Evolutionary conservation across 2,113 vertebrate genomes (phyloP).

Genomic region (Hepsetus odoe): DNA sequence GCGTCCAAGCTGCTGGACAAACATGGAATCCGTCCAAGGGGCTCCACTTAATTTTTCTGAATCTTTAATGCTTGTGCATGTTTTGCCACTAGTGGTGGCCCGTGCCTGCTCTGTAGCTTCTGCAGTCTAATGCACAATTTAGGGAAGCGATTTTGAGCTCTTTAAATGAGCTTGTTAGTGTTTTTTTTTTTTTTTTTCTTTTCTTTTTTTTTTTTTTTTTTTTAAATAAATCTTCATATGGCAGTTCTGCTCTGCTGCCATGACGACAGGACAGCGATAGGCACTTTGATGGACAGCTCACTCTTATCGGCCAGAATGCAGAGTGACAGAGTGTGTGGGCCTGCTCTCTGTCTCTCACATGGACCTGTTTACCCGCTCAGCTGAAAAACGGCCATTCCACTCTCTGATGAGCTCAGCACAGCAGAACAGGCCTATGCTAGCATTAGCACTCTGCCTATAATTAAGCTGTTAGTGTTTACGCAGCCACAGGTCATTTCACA

Average conservation of each 20-base stretch:
- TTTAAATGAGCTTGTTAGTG: conserved; percentile 6
- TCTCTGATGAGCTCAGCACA: conserved; percentile 3
- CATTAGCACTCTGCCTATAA: conserved; percentile 39
- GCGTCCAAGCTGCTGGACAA: background rate
- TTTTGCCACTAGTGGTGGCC: background rate
- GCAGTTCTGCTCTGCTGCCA: conserved; percentile 48
- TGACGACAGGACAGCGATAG: conserved; percentile 38
- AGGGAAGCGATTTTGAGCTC: background rate
- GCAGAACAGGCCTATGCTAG: background rate
- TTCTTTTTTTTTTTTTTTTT: background rate
- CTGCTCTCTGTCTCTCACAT: conserved; percentile 13
- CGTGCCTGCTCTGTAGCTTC: background rate
- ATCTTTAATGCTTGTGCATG: background rate
- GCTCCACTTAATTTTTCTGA: background rate
- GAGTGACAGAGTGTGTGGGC: conserved; percentile 20
- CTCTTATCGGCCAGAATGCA: conserved; percentile 53
- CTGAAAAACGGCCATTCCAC: conserved; percentile 9
- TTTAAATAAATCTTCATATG: conserved; percentile 6
- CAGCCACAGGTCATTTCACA: conserved; percentile 47
- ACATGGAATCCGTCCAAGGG: conserved; percentile 2
- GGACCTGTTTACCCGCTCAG: conserved; percentile 21
- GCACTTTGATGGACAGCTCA: conserved; percentile 27
- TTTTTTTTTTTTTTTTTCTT: background rate
- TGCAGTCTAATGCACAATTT: conserved; percentile 3
- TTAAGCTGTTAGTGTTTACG: conserved; percentile 42